Evolutionary conservation across 2,888 invertebrate genomes (phyloP), one percentile per base, ranked within the genome.

Genomic region (Hemicrepidius hirtus): DNA sequence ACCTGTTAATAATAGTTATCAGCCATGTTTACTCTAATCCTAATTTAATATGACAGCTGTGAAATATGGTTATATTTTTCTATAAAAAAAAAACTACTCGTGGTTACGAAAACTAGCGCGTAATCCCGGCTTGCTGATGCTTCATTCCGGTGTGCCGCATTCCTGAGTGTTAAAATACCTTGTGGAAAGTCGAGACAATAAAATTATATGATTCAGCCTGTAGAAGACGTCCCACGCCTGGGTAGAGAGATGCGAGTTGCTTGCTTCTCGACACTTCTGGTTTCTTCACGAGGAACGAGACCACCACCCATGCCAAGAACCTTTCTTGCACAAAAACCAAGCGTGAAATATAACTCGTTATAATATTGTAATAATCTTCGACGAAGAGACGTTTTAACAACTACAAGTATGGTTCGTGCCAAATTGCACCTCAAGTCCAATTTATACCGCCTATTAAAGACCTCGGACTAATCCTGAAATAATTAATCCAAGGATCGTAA

Each of bases 1-100:
- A 73, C 70, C 70, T 73, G 66, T 73, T 70, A 68, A 67, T 67
- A 70, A 70, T 73, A 67, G 68, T 73, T 66, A 69, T 73, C 60
- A 70, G 28, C 66, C 65, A 35, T 70, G 73, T 70, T 73, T 70
- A 73, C 70, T 73, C 49, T 73, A 73, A 73, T 69, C 73, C 69
- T 73, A 73, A 73, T 73, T 73, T 73, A 73, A 73, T 70, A 73
- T 57, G 73, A 73, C 73, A 73, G 60, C 69, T 60, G 66, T 73
- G 67, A 70, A 73, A 73, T 69, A 69, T 67, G 67, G 57, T 46
- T 46, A 60, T 62, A 66, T 59, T 73, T 73, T 49, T 60, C 21
- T 21, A 62, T 67, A 62, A 66, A 67, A 71, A 64, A n/a, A 24
- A 24, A 32, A 24, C 13, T n/a, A 35, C 28, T 59, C 40, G 4